These are phyloP conservation scores for Malacosoma neustria DNA, from an alignment of 2,888 invertebrate genomes.

Conservation along the genomic window DNA sequence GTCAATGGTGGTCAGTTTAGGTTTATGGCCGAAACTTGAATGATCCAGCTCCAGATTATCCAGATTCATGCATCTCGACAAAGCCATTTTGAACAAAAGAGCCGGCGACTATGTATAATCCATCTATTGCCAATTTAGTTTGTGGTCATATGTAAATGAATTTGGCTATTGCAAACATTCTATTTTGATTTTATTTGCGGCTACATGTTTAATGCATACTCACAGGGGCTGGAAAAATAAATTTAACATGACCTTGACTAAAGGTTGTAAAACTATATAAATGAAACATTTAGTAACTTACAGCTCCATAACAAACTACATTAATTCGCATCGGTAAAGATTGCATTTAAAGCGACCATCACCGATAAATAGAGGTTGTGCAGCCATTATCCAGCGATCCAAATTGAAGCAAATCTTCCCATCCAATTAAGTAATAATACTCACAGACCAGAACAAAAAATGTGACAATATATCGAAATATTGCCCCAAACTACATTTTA, in stretches of 20 bases:
- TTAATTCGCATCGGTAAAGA: constrained; percentile 11
- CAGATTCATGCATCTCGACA: background rate
- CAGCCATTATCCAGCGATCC: constrained; percentile 29
- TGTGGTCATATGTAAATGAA: constrained; percentile 41
- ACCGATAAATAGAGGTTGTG: constrained; percentile 36
- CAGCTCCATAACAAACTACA: background rate
- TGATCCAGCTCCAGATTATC: constrained; percentile 11
- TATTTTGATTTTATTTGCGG: constrained; percentile 28
- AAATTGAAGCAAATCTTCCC: background rate
- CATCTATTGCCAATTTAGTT: constrained; percentile 43
- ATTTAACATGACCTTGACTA: background rate
- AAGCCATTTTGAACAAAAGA: background rate
- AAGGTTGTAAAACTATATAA: background rate
- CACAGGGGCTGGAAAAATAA: constrained; percentile 33
- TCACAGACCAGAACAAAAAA: constrained; percentile 44
- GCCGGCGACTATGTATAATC: constrained; percentile 43
- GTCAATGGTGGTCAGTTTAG: constrained; percentile 52
- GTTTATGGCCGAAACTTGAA: constrained; percentile 10
- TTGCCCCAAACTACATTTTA: constrained; percentile 54
- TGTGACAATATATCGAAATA: constrained; percentile 36
- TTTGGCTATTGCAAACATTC: constrained; percentile 49
- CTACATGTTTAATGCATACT: constrained; percentile 51
- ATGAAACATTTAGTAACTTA: background rate
- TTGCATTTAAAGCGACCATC: constrained; percentile 18
- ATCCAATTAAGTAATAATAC: constrained; percentile 25